Percentiles rank a stretch among this genome's conserved stretches.
These are phyloP conservation scores for Papilio xuthus DNA, from an alignment of 1,140 invertebrate species.

Conservation along the genomic window DNA sequence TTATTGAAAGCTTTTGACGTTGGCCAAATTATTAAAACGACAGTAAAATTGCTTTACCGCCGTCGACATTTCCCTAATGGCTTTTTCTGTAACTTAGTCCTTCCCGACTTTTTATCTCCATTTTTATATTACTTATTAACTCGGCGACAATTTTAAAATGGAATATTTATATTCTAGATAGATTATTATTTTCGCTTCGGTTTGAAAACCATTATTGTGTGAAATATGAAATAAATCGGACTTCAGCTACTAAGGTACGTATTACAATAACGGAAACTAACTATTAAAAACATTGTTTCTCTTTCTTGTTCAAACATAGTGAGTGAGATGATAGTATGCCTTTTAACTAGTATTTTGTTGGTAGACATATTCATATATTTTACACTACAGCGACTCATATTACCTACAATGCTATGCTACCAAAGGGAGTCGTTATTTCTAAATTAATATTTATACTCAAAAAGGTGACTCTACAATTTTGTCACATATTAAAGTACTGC, in stretches of 20 bases:
- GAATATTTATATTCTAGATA: neutral
- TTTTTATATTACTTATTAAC: constrained; percentile 12
- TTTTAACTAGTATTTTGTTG: neutral
- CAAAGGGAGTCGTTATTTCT: neutral
- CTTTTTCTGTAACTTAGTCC: constrained; percentile 20
- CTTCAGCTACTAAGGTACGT: no score
- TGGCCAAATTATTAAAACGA: constrained; percentile 22
- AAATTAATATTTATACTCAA: constrained; percentile 23
- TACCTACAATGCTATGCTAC: constrained; percentile 1
- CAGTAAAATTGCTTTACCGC: constrained; percentile 24
- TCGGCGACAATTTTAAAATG: neutral
- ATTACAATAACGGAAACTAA: no score
- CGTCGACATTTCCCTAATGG: constrained; percentile 23
- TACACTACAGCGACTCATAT: neutral
- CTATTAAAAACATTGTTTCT: no score
- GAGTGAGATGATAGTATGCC: no score
- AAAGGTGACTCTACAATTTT: constrained; percentile 21
- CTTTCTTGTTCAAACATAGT: no score
- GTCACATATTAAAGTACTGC: constrained; percentile 26
- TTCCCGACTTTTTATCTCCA: constrained; percentile 7
- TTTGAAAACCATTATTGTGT: no score
- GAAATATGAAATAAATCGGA: neutral
- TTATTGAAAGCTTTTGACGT: constrained; percentile 25
- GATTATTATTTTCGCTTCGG: no score
- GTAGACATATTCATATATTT: neutral